These are phyloP conservation scores for Cromileptes altivelis DNA, from an alignment of 2,113 vertebrate genomes.

Conservation along the genomic window DNA sequence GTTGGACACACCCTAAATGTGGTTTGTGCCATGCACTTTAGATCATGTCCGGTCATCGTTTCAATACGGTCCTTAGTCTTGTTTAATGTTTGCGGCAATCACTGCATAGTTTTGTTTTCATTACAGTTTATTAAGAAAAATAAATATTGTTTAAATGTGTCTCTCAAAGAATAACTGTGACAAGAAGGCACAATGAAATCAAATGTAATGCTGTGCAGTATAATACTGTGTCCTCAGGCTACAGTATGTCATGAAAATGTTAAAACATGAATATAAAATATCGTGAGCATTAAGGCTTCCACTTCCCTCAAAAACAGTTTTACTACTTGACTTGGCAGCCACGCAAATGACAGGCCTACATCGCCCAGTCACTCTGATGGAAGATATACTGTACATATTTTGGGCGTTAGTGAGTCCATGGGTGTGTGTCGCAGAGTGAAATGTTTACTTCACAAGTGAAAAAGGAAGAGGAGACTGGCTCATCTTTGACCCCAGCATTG, in stretches of 20 bases:
- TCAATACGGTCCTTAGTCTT: not conserved
- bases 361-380: not conserved
- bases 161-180: not conserved
- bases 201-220: not conserved
- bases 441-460: conserved; percentile 82
- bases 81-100: not conserved
- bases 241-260: not conserved
- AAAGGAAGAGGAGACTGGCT: conserved; percentile 79
- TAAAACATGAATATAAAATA: not conserved
- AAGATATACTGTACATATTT: conserved; percentile 13
- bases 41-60: no score
- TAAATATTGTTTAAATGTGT: not conserved
- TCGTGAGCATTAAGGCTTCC: not conserved
- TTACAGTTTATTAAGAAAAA: not conserved
- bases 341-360: not conserved
- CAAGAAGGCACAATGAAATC: not conserved
- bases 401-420: conserved; percentile 32
- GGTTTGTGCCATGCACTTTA: no score
- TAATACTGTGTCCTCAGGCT: not conserved
- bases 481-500: conserved; percentile 84
- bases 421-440: conserved; percentile 69
- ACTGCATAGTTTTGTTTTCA: not conserved
- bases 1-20: no score
- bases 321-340: not conserved
- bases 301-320: not conserved